Evolutionary conservation across 2,888 invertebrate species (phyloP).

Genomic region (Chorisops tibialis): DNA sequence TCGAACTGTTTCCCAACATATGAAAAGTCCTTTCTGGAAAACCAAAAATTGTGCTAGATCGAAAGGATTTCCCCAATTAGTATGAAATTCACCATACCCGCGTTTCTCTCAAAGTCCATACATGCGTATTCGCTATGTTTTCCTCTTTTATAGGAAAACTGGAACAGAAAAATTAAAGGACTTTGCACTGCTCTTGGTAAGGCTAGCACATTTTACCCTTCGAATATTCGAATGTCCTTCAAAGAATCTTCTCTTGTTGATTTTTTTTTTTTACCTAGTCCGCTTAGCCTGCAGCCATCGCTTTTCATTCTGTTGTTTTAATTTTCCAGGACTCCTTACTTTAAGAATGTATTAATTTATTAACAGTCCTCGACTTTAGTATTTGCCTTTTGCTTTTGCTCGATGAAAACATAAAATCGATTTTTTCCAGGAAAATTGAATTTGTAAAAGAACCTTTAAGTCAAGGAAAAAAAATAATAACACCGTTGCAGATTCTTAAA

Average conservation of each 20-base stretch:
- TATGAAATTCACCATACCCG: background rate
- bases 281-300: background rate
- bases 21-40: constrained; percentile 4
- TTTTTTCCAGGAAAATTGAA: too few species aligned
- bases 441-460: too few species aligned
- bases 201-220: constrained; percentile 16
- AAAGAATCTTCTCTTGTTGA: constrained; percentile 17
- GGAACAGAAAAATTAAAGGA: constrained; percentile 22
- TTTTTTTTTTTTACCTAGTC: constrained; percentile 6
- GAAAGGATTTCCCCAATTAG: background rate
- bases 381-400: too few species aligned
- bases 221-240: constrained; percentile 21
- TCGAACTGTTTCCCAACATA: too few species aligned
- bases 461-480: too few species aligned
- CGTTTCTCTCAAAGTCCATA: constrained; percentile 3
- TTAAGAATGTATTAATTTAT: too few species aligned
- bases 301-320: background rate
- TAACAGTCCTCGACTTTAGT: too few species aligned
- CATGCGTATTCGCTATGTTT: constrained; percentile 7
- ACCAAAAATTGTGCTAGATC: constrained; percentile 11
- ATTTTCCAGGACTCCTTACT: background rate
- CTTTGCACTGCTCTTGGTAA: constrained; percentile 6
- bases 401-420: too few species aligned
- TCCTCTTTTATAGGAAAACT: constrained; percentile 11
- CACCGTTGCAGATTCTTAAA: too few species aligned